Conservation (phyloP, 2,113 vertebrate species). For the Rattus rattus region DNA sequence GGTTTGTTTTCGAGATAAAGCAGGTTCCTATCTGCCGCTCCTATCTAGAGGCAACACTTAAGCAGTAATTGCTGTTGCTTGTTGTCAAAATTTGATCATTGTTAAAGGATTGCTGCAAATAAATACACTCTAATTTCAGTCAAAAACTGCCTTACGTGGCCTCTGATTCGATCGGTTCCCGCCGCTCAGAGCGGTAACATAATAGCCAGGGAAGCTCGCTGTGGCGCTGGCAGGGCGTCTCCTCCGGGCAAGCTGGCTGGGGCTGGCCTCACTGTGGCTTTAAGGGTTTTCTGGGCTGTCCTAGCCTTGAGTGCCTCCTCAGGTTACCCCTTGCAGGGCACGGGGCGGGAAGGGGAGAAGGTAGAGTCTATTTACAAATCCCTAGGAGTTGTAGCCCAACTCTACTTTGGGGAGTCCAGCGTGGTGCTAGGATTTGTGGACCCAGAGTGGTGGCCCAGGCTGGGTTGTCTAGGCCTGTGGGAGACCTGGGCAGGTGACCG, state of each 20-base stretch:
- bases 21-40: constrained; percentile 85
- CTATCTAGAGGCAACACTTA: constrained; percentile 89
- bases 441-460: not conserved
- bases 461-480: not conserved
- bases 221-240: constrained; percentile 16
- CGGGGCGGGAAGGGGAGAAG: not conserved
- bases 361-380: not conserved
- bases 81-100: constrained; percentile 84
- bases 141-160: constrained; percentile 78
- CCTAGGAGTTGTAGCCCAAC: no score
- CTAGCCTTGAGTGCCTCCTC: not conserved
- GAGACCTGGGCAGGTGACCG: constrained; percentile 58
- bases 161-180: constrained; percentile 74
- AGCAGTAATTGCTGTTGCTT: constrained; percentile 87
- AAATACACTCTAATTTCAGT: constrained; percentile 87
- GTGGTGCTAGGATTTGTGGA: not conserved
- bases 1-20: constrained; percentile 86
- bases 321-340: not conserved
- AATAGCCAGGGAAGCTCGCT: constrained; percentile 61
- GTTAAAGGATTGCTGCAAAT: constrained; percentile 88
- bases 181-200: constrained; percentile 57
- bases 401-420: not conserved
- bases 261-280: not conserved
- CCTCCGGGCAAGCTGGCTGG: not conserved
- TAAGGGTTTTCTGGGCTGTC: not conserved